Conservation (phyloP, 2,888 invertebrate genomes). For the Synanthedon tipuliformis region DNA sequence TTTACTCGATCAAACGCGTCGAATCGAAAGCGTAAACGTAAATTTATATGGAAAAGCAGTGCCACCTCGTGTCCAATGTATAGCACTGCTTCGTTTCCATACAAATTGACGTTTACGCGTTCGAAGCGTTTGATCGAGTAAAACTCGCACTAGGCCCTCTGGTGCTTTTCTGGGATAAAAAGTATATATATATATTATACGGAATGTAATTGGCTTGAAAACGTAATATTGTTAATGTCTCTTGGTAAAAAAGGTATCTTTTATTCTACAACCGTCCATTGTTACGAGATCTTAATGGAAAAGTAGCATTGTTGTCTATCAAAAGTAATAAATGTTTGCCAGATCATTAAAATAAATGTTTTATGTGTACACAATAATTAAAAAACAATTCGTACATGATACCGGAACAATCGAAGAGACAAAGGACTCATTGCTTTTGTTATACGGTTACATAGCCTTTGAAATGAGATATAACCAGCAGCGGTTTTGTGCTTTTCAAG, state of each 20-base stretch:
- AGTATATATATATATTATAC: no score
- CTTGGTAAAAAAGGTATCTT: not conserved
- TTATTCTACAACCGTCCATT: not conserved
- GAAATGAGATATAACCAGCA: conserved; percentile 33
- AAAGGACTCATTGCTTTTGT: conserved; percentile 6
- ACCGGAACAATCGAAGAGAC: conserved; percentile 6
- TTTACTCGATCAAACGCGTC: no score
- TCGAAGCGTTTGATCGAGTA: no score
- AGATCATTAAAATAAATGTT: conserved; percentile 4
- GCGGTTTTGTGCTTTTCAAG: conserved; percentile 12
- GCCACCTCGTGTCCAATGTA: no score
- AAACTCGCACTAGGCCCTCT: no score
- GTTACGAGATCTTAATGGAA: not conserved
- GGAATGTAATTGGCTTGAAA: not conserved
- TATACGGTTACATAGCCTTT: conserved; percentile 24
- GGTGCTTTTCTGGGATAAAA: no score
- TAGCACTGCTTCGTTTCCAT: no score
- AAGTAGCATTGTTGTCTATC: not conserved
- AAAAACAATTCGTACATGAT: not conserved
- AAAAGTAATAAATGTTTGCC: not conserved
- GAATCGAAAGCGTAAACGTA: no score
- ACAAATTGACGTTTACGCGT: no score
- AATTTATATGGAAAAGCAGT: no score
- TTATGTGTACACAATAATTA: conserved; percentile 9
- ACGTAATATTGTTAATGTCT: not conserved